Conservation (phyloP, 2,888 invertebrate genomes). For the Choristoneura rosaceana region DNA sequence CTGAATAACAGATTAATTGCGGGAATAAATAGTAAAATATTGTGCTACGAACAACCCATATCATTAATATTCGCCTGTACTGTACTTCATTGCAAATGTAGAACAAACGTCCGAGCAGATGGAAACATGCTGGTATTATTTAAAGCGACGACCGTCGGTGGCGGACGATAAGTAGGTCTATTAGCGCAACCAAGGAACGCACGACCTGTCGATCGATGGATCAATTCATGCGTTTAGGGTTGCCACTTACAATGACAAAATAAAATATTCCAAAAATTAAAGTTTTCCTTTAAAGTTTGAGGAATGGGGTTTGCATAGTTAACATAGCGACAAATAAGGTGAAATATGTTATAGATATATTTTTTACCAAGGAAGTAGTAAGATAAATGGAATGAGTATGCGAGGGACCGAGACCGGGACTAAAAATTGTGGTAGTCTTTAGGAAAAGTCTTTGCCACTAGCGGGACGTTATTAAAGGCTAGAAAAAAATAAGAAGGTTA, state of each 20-base stretch:
- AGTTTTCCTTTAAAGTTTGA: neutral
- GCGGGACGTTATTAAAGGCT: no score
- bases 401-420: no score
- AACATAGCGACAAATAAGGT: no score
- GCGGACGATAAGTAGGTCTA: conserved; percentile 73
- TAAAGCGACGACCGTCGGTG: conserved; percentile 44
- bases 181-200: conserved; percentile 72
- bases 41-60: neutral
- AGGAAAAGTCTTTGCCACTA: no score
- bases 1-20: conserved; percentile 12
- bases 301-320: no score
- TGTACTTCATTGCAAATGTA: neutral
- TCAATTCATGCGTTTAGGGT: conserved; percentile 60
- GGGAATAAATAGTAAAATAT: neutral
- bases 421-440: no score
- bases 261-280: neutral
- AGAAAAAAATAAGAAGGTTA: no score
- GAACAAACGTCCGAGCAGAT: conserved; percentile 1
- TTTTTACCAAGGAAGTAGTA: no score
- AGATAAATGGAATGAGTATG: no score
- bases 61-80: neutral
- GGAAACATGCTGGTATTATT: conserved; percentile 22
- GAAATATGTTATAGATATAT: no score
- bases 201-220: conserved; percentile 65
- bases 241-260: conserved; percentile 45